Evolutionary conservation across 2,888 invertebrate genomes (phyloP).

Genomic region (Abrostola triplasia): DNA sequence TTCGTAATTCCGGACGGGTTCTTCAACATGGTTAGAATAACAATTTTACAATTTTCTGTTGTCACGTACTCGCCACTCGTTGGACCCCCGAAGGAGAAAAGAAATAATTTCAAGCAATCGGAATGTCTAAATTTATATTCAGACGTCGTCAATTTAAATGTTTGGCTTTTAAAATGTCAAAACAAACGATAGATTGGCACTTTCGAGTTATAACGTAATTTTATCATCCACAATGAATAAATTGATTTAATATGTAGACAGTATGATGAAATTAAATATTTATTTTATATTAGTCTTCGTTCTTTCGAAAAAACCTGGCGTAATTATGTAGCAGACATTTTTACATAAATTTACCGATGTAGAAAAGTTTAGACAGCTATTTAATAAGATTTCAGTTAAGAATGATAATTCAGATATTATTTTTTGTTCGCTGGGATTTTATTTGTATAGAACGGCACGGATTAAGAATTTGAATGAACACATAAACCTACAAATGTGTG

Average conservation of each 20-base stretch:
- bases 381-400: constrained; percentile 20
- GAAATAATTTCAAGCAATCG: constrained; percentile 85
- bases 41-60: constrained; percentile 84
- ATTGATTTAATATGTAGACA: constrained; percentile 20
- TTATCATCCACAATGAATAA: constrained; percentile 40
- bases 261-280: constrained; percentile 37
- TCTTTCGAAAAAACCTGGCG: constrained; percentile 12
- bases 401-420: constrained; percentile 10
- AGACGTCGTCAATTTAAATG: constrained; percentile 78
- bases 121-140: constrained; percentile 81
- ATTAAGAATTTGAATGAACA: constrained; percentile 21
- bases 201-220: constrained; percentile 46
- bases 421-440: constrained; percentile 4
- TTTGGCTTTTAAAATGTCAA: constrained; percentile 68
- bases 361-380: constrained; percentile 23
- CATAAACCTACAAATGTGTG: constrained; percentile 19
- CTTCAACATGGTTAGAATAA: constrained; percentile 84
- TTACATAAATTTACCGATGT: constrained; percentile 26
- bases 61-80: constrained; percentile 83
- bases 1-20: constrained; percentile 81
- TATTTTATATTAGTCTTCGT: constrained; percentile 36
- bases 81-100: constrained; percentile 78
- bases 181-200: constrained; percentile 56
- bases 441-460: constrained; percentile 8
- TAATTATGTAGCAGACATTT: constrained; percentile 21